Base-by-base conservation (phyloP, 1,140 invertebrate genomes). In the Drosophila kurseongensis region DNA sequence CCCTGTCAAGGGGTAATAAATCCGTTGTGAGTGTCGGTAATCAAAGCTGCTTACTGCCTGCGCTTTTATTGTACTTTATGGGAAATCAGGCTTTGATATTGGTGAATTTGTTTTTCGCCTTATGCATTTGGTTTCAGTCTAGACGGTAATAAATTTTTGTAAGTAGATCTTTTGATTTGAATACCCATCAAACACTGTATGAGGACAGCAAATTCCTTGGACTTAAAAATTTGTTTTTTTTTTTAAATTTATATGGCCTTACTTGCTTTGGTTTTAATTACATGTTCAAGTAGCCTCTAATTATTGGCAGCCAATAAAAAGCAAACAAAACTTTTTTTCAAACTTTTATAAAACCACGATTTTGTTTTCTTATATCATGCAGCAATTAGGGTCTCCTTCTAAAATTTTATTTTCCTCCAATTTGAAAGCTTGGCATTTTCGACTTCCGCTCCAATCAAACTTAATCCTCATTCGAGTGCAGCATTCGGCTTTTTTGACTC, bases 11-110 rank as follows among this genome's bases (percentile, higher is more conserved):
- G 48, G 61, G 35, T 14, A 52, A 55, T 23, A 41, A 52, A 54
- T 52, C 67, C 41, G 35, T n/a, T 38, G 55, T 61, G 59, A 62
- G 83, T 67, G 84, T 61, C 63, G 69, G 75, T 75, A 86, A 86
- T 86, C 82, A 86, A 88, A 79, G 83, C 75, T 73, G 71, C 52
- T 75, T 72, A 75, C 60, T 51, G 41, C 48, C 62, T 82, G 83
- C 71, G 62, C 83, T 74, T 79, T 66, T 67, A 73, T 81, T 86
- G 78, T 75, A 71, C 48, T 42, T 85, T 51, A 57, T 74, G 59
- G 32, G n/a, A 36, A 85, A 78, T 74, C 29, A 27, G 18, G 36
- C 29, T 27, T 16, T 6, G 65, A 50, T 18, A 32, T 29, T 48
- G 27, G 6, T 13, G 23, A 48, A 29, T 72, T 40, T 9, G 45